Percentiles rank a stretch among this genome's conserved stretches.
Evolutionary conservation across 1,140 invertebrate species (phyloP).

Genomic region (Drosophila ambigua): DNA sequence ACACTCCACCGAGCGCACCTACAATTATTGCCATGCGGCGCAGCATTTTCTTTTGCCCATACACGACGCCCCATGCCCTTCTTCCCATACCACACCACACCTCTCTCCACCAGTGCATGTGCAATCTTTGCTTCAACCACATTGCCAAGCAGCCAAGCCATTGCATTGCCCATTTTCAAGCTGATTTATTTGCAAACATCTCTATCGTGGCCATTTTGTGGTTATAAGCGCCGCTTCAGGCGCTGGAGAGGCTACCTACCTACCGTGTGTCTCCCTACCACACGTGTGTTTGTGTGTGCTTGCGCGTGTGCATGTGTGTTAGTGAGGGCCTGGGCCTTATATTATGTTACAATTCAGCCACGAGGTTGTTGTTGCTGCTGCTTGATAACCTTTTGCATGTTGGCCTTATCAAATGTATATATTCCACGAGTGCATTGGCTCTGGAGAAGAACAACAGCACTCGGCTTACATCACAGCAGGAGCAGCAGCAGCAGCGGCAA

Average conservation of each 20-base stretch:
- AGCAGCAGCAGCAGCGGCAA: slow-evolving; percentile 11
- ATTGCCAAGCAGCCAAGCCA: background rate
- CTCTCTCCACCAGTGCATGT: slow-evolving; percentile 24
- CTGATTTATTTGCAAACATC: slow-evolving; percentile 40
- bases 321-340: slow-evolving; percentile 21
- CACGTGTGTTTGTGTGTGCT: slow-evolving; percentile 53
- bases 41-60: slow-evolving; percentile 7
- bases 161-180: slow-evolving; percentile 26
- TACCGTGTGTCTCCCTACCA: background rate
- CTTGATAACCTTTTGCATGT: slow-evolving; percentile 63
- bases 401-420: slow-evolving; percentile 28
- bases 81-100: slow-evolving; percentile 4
- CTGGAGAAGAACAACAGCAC: too few species aligned
- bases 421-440: too few species aligned
- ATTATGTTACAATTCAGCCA: slow-evolving; percentile 43
- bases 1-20: too few species aligned
- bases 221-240: slow-evolving; percentile 60
- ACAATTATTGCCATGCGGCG: slow-evolving; percentile 19
- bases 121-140: slow-evolving; percentile 31
- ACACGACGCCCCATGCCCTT: background rate
- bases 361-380: slow-evolving; percentile 20
- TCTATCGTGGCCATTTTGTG: slow-evolving; percentile 61
- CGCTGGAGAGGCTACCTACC: slow-evolving; percentile 10
- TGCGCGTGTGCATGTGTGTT: slow-evolving; percentile 10
- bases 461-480: too few species aligned